Percentiles rank a stretch among this genome's conserved stretches.
These are phyloP conservation scores for Borostomias antarcticus DNA, from an alignment of 2,797 vertebrate genomes.

Conservation along the genomic window DNA sequence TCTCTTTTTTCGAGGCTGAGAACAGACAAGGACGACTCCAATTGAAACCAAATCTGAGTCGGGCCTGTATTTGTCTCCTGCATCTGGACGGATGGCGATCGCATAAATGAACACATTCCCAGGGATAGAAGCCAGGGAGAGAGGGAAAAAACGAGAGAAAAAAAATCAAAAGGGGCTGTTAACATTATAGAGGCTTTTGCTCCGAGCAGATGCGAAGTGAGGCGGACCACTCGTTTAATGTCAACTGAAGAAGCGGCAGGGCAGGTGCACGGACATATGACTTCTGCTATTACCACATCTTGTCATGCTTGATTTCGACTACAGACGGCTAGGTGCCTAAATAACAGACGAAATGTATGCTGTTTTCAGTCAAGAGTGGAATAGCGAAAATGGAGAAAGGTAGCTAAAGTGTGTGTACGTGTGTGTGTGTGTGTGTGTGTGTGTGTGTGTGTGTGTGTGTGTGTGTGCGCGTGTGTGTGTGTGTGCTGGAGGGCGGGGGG, in stretches of 20 bases:
- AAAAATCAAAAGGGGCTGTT: background rate
- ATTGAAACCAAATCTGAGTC: no score
- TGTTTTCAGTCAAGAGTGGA: slow-evolving; percentile 24
- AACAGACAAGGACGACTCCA: no score
- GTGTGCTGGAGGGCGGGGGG: no score
- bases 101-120: background rate
- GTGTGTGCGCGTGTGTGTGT: no score
- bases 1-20: no score
- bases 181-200: background rate
- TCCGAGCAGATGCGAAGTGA: slow-evolving; percentile 23
- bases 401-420: background rate
- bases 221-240: slow-evolving; percentile 44
- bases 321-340: slow-evolving; percentile 48
- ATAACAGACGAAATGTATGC: slow-evolving; percentile 44
- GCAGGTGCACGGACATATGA: slow-evolving; percentile 44
- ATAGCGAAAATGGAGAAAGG: background rate
- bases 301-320: slow-evolving; percentile 55
- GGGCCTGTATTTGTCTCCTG: background rate
- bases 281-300: slow-evolving; percentile 52
- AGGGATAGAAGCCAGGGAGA: background rate
- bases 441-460: no score
- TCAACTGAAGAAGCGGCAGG: slow-evolving; percentile 52
- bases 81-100: background rate
- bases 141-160: background rate
- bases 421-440: no score